These are phyloP conservation scores for Cydia amplana DNA, from an alignment of 1,140 invertebrate genomes.

Conservation along the genomic window DNA sequence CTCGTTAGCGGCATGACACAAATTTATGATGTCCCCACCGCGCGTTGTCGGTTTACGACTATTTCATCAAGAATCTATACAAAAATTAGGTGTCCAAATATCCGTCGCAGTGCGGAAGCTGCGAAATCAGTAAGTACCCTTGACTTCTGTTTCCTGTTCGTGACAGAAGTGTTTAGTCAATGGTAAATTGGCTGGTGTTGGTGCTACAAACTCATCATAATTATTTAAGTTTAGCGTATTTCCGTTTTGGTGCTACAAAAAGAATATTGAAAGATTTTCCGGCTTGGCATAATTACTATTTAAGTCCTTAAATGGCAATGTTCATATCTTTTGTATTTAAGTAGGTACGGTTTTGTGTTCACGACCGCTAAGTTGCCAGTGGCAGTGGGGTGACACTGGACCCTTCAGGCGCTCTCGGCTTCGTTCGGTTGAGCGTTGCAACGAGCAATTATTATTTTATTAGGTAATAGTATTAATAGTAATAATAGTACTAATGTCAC, in stretches of 20 bases:
- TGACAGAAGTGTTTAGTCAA: slow-evolving; percentile 28
- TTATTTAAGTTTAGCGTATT: background rate
- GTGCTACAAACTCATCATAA: background rate
- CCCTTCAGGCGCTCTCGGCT: too few species aligned
- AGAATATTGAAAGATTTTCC: too few species aligned
- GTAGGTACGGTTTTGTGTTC: too few species aligned
- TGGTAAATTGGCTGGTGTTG: slow-evolving; percentile 29
- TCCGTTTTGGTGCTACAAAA: background rate
- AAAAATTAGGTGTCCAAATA: slow-evolving; percentile 27
- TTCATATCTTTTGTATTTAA: too few species aligned
- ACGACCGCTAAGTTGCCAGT: too few species aligned
- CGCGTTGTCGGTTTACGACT: slow-evolving; percentile 19
- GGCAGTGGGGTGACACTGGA: too few species aligned
- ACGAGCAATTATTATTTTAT: too few species aligned
- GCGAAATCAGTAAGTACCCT: slow-evolving; percentile 19
- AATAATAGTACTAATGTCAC: too few species aligned
- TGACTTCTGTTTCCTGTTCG: slow-evolving; percentile 31
- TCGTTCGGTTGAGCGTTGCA: too few species aligned
- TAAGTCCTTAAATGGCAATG: too few species aligned
- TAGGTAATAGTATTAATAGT: too few species aligned
- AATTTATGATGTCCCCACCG: slow-evolving; percentile 40
- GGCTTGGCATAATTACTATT: too few species aligned
- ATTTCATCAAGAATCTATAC: slow-evolving; percentile 21
- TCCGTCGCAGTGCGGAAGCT: slow-evolving; percentile 15
- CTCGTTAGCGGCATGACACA: slow-evolving; percentile 60